phyloP scores from a whole-genome alignment of 2,797 vertebrate genomes.

The Novumbra hubbsi region DNA sequence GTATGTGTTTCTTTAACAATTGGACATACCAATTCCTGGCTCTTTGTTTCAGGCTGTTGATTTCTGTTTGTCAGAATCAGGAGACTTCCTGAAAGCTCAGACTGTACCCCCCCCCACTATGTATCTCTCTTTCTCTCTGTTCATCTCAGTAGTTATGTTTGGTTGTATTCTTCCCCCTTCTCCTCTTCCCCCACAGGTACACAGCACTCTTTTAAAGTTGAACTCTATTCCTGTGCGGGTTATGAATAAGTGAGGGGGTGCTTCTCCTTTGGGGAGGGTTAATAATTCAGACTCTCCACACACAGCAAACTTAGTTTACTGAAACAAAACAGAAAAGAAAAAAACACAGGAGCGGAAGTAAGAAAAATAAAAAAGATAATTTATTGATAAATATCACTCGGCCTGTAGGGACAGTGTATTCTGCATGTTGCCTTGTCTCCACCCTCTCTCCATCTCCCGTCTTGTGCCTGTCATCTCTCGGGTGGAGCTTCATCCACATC shows the following conservation, averaged over 20 bases:
- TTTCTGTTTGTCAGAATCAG: background rate
- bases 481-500: background rate
- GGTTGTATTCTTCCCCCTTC: conserved; percentile 5
- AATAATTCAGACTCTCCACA: conserved; percentile 79
- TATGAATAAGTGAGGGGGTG: conserved; percentile 85
- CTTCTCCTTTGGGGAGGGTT: conserved; percentile 76
- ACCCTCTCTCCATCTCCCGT: conserved; percentile 9
- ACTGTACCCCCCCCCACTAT: conserved; percentile 10
- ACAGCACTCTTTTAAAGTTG: conserved; percentile 77
- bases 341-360: conserved; percentile 59
- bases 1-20: conserved; percentile 20
- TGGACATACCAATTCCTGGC: background rate
- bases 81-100: conserved; percentile 4
- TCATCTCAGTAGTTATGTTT: conserved; percentile 12
- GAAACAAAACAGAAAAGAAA: conserved; percentile 62
- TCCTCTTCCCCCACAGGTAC: conserved; percentile 55
- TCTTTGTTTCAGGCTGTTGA: background rate
- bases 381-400: conserved; percentile 81
- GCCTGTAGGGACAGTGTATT: conserved; percentile 65
- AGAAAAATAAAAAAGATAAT: conserved; percentile 59
- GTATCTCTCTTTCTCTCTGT: conserved; percentile 4
- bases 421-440: conserved; percentile 40
- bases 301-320: conserved; percentile 78
- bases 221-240: conserved; percentile 79
- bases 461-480: conserved; percentile 36